Conservation (phyloP, 2,113 vertebrate genomes). For the Bufo bufo region DNA sequence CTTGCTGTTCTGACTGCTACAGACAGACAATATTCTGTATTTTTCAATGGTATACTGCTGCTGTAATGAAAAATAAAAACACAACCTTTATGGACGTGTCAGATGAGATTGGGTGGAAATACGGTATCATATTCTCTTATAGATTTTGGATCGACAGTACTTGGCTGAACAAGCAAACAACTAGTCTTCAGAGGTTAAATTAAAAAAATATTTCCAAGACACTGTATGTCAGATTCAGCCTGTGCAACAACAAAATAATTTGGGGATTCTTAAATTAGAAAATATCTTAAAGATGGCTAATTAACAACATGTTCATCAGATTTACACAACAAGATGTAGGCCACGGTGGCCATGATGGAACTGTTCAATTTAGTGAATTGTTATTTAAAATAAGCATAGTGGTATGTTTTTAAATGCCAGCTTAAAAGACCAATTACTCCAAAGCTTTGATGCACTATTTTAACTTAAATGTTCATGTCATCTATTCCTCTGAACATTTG, state of each 20-base stretch:
- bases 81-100: too few species aligned
- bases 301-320: conserved; percentile 1
- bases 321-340: not conserved
- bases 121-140: not conserved
- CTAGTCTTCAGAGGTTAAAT: not conserved
- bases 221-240: not conserved
- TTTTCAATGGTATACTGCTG: too few species aligned
- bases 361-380: conserved; percentile 14
- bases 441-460: conserved; percentile 49
- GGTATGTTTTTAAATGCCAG: conserved; percentile 40
- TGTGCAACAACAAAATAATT: not conserved
- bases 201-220: not conserved
- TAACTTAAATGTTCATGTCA: conserved; percentile 44
- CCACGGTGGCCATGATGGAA: conserved; percentile 9
- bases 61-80: too few species aligned
- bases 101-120: not conserved
- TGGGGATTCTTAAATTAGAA: conserved; percentile 6
- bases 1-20: too few species aligned
- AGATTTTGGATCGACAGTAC: not conserved
- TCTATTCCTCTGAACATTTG: conserved; percentile 36
- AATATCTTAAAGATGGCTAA: conserved; percentile 12
- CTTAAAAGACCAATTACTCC: conserved; percentile 20
- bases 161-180: not conserved
- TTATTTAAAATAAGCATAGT: conserved; percentile 22
- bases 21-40: too few species aligned